Evolutionary conservation across 2,797 vertebrate species (phyloP).

Genomic region (Cyclopterus lumpus): DNA sequence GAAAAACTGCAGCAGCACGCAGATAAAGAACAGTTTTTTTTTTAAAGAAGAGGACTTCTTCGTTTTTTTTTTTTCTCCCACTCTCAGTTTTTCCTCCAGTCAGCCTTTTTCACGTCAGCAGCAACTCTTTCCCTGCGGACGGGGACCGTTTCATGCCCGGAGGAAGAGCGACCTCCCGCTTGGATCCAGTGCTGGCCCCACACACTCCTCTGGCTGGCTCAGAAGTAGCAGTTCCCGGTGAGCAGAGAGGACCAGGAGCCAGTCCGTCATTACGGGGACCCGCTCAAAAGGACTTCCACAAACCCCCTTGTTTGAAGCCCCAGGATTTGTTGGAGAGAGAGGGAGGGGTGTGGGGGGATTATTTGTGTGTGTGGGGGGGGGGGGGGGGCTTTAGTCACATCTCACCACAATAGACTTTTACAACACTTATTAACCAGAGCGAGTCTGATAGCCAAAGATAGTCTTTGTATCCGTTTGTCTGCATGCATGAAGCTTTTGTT

Average conservation of each 20-base stretch:
- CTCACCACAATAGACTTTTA: slow-evolving; percentile 69
- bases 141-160: slow-evolving; percentile 52
- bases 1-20: slow-evolving; percentile 33
- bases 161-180: slow-evolving; percentile 41
- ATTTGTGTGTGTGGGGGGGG: slow-evolving; percentile 42
- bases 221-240: slow-evolving; percentile 66
- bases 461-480: slow-evolving; percentile 34
- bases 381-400: slow-evolving; percentile 47
- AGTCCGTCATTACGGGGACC: slow-evolving; percentile 7
- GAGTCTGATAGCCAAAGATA: slow-evolving; percentile 12
- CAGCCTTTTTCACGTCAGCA: background rate
- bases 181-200: slow-evolving; percentile 56
- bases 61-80: too few species aligned
- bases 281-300: slow-evolving; percentile 49
- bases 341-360: slow-evolving; percentile 23
- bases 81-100: background rate
- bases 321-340: slow-evolving; percentile 60
- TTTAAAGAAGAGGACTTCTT: slow-evolving; percentile 51
- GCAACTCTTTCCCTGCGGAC: slow-evolving; percentile 44
- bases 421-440: slow-evolving; percentile 61
- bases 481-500: slow-evolving; percentile 57
- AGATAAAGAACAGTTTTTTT: slow-evolving; percentile 32
- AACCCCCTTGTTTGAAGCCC: slow-evolving; percentile 41
- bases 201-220: slow-evolving; percentile 50
- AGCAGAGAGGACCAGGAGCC: slow-evolving; percentile 53